Percentiles rank a stretch among this genome's conserved stretches.
Evolutionary conservation across 2,797 vertebrate species (phyloP).

Genomic region (Eulemur coronatus): DNA sequence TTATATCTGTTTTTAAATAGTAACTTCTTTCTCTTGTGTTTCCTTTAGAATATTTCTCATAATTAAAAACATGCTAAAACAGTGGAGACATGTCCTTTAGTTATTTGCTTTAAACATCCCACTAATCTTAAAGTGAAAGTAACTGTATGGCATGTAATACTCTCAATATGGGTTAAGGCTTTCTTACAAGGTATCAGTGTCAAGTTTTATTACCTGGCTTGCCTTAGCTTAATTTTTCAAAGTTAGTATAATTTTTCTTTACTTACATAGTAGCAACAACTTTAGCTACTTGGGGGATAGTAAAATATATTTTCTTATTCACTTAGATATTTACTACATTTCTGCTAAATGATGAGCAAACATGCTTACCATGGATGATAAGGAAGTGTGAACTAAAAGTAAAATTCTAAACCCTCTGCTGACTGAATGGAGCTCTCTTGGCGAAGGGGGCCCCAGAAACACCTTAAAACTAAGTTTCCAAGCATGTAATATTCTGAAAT

Average conservation of each 20-base stretch:
- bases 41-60: background rate
- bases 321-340: background rate
- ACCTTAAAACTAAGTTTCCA: too few relatives aligned
- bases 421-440: too few relatives aligned
- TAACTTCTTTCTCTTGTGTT: background rate
- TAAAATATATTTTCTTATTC: background rate
- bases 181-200: background rate
- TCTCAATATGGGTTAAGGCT: background rate
- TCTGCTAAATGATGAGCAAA: background rate
- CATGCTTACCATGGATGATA: background rate
- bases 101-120: background rate
- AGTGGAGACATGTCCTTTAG: background rate
- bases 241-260: background rate
- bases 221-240: slow-evolving; percentile 1
- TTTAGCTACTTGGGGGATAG: background rate
- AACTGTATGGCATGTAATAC: background rate
- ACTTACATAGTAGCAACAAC: background rate
- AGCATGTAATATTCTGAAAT: too few relatives aligned
- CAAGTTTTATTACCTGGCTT: background rate
- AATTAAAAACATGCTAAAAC: background rate
- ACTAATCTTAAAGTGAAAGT: background rate
- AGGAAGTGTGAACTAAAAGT: background rate
- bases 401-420: too few relatives aligned
- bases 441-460: too few relatives aligned
- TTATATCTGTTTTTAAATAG: background rate